Percentiles rank a stretch among this genome's conserved stretches.
Evolutionary conservation across 2,113 vertebrate genomes (phyloP).

Genomic region (Pelodiscus sinensis): DNA sequence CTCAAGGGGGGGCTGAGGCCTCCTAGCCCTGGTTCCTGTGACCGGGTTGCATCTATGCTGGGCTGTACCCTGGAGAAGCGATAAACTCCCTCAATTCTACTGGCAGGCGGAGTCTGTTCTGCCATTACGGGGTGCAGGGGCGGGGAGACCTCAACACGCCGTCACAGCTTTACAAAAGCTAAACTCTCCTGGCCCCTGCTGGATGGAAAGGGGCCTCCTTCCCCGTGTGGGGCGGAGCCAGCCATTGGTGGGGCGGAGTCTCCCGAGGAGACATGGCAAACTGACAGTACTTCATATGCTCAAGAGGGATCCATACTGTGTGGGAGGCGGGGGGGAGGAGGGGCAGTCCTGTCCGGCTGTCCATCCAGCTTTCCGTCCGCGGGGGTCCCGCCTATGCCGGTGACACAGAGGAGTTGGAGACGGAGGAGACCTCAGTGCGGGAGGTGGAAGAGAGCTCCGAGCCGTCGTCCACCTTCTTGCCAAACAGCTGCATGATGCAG

Average conservation of each 20-base stretch:
- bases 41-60: too few relatives aligned
- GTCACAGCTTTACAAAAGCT: not conserved
- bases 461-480: conserved; percentile 86
- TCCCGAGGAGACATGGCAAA: not conserved
- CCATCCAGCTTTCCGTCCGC: not conserved
- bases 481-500: conserved; percentile 90
- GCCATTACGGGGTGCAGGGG: too few relatives aligned
- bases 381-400: conserved; percentile 78
- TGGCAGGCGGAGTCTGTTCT: too few relatives aligned
- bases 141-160: too few relatives aligned
- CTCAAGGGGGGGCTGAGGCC: too few relatives aligned
- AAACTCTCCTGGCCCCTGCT: not conserved
- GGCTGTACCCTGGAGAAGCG: too few relatives aligned
- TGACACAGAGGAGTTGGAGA: conserved; percentile 84
- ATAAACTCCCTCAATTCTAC: too few relatives aligned
- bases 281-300: not conserved
- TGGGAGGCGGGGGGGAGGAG: not conserved
- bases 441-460: conserved; percentile 86
- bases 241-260: not conserved
- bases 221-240: not conserved
- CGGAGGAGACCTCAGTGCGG: conserved; percentile 85
- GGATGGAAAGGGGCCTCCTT: not conserved
- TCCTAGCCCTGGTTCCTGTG: too few relatives aligned
- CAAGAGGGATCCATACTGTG: not conserved
- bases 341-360: not conserved